Base-by-base conservation (phyloP, 2,888 invertebrate genomes). In the Liposcelis brunnea region DNA sequence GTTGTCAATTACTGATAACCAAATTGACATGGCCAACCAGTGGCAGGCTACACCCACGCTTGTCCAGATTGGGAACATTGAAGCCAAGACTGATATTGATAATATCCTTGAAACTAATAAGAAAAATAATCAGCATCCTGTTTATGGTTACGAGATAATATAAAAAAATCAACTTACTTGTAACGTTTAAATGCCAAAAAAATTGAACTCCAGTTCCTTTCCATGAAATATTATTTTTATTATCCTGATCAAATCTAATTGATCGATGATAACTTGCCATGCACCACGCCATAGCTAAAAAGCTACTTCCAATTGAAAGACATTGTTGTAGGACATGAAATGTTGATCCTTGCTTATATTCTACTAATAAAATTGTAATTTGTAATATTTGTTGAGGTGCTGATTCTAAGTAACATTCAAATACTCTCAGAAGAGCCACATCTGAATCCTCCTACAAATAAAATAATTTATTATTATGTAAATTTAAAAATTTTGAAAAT, bases 231-330 rank as follows among this genome's bases (percentile, higher is more conserved):
- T 86, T 84, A 50, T 72, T 68, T 58, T 87, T 84, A 56, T 85
- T 78, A 45, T 75, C 72, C 56, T 83, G 77, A 8, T 82, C 77
- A 56, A 81, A 77, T 44, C 91, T 72, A 45, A 86, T 72, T 14
- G 81, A 77, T 50, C 86, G 74, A 62, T 87, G 82, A 62, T 90
- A 93, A 7, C 83, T 79, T 0, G 84, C 82, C 64, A 93, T 72
- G 44, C 87, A 82, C 90, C 90, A 91, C 0, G 87, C 82, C 74
- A 91, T 77, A 50, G 86, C 85, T n/a, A 80, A 66, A 49, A 90
- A 72, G 0, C 89, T 89, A 26, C 81, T 80, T 2, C 71, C 67
- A 47, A 87, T 80, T 0, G 86, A 84, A 18, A 77, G 64, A 35
- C 73, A 60, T 62, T 85, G 86, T 56, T 75, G 69, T 26, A 70